Evolutionary conservation across 2,113 vertebrate genomes (phyloP), one percentile per base, ranked within the genome.

Genomic region (Sinocyclocheilus anophthalmus): DNA sequence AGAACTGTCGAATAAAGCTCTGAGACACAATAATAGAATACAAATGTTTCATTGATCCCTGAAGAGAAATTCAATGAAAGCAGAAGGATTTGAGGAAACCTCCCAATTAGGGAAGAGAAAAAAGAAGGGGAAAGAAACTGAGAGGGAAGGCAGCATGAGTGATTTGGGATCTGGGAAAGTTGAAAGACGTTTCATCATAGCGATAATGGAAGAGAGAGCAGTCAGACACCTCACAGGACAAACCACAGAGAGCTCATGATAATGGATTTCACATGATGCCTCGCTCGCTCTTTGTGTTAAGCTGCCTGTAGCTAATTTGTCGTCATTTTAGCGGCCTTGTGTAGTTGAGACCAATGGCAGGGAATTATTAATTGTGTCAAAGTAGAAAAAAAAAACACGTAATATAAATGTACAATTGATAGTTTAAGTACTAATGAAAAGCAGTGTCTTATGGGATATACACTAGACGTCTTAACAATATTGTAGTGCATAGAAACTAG

Each of bases 211-310:
- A 85, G 91, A 13, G 90, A 91, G 92, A 94, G 91, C 85, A 89
- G 81, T 79, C 92, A 91, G 85, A 91, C 90, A 92, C 93, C 92
- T 95, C 95, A 93, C 8, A 80, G 79, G 53, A 89, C 30, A 96
- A 96, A 95, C 94, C 95, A 90, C 94, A 94, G 91, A 84, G 90
- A 94, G 92, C 89, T 96, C 95, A 96, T 94, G 95, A 93, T 96
- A 96, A 97, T 95, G 95, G 95, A 94, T 90, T 94, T 95, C 96
- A 96, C 92, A 93, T 96, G 96, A 93, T 96, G 96, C 93, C 65
- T 89, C 70, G 39, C 67, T 81, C 24, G 24, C 67, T 69, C 69
- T 72, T 39, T 75, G 48, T 79, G 53, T 86, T 61, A 53, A 50
- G 59, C 57, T 65, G 63, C 73, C 26, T 53, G 65, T 30, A 72